Conservation (phyloP, 2,113 vertebrate species). For the Ciconia boyciana region DNA sequence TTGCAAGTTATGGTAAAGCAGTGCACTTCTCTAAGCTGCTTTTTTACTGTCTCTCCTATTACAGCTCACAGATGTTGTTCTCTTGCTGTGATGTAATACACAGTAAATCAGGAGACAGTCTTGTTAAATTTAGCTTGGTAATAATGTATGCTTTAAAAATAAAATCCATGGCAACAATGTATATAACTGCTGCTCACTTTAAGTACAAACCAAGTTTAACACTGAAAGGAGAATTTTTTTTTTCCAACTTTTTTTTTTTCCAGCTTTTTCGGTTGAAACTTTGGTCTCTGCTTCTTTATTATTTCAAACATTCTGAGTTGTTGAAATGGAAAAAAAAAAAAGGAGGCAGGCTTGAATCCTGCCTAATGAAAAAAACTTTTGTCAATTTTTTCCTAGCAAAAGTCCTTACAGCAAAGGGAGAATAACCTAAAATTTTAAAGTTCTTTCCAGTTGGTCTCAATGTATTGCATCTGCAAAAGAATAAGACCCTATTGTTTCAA, state of each 20-base stretch:
- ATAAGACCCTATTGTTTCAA: background rate
- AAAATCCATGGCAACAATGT: background rate
- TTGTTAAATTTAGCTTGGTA: conserved; percentile 4
- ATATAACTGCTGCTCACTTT: background rate
- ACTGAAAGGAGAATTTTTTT: background rate
- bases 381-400: background rate
- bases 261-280: background rate
- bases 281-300: background rate
- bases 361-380: background rate
- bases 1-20: background rate
- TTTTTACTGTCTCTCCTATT: conserved; percentile 6
- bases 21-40: background rate
- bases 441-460: background rate
- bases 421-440: background rate
- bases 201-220: background rate
- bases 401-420: background rate
- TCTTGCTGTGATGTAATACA: background rate
- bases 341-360: background rate
- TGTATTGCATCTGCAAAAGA: background rate
- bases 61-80: conserved; percentile 29
- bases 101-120: conserved; percentile 6
- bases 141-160: conserved; percentile 23
- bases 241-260: background rate
- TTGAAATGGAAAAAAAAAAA: background rate
- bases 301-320: background rate